Evolutionary conservation across 2,113 vertebrate genomes (phyloP), one percentile per base, ranked within the genome.

Genomic region (Calonectris borealis): DNA sequence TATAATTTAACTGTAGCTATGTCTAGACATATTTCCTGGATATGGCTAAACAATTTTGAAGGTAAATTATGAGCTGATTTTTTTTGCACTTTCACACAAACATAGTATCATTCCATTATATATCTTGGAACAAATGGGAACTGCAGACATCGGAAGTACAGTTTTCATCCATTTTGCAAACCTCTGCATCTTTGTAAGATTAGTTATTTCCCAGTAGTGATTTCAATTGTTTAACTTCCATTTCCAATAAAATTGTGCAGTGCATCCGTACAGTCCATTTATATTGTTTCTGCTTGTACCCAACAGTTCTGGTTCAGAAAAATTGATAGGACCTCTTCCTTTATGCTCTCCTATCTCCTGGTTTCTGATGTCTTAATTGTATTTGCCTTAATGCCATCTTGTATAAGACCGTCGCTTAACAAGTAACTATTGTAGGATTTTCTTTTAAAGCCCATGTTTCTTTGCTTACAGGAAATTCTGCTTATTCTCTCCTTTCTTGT

Each of bases 21-120:
- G 96, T 93, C 95, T 96, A 98, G 95, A 96, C 94, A 75, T 79
- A 90, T 90, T 95, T 97, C 97, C 97, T 98, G 95, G 82, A 87
- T 97, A 97, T 96, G 69, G 60, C 90, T 96, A 93, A 97, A 93
- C 78, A 96, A 87, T 96, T 97, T 66, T 89, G 77, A 97, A 97
- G 94, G 55, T 96, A 96, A 96, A 96, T 95, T 88, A 95, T 93
- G 69, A 92, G 42, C n/a, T 84, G 38, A 20, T 21, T 87, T 96
- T 84, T 96, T 94, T 83, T 82, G 17, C 62, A 34, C 64, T 94
- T 95, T 94, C 61, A 38, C 54, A 85, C 75, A 94, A 97, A 94
- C 91, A 92, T 32, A 91, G 14, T 96, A 62, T 91, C 51, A 69
- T 95, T 93, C 76, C 51, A 51, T 95, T 93, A 83, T 82, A n/a